Conservation (phyloP, 2,888 invertebrate species). For the Meiosimyza platycephala region DNA sequence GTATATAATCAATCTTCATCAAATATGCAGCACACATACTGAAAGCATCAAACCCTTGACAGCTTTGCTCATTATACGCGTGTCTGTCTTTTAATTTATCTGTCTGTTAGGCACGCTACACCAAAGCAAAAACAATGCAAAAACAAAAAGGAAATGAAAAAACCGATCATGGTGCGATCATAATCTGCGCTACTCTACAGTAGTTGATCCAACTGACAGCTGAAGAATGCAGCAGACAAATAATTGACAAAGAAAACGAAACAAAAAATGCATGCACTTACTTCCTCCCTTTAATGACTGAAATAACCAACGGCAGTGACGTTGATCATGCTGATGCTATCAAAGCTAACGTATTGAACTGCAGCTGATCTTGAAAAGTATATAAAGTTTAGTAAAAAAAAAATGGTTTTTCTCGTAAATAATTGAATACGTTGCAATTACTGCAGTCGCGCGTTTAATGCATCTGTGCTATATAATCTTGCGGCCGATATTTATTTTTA, state of each 20-base stretch:
- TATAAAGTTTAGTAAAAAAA: neutral
- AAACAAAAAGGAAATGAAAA: neutral
- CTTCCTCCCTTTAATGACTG: neutral
- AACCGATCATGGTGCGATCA: constrained; percentile 15
- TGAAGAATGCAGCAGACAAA: constrained; percentile 1
- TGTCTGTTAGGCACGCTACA: no score
- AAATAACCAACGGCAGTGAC: neutral
- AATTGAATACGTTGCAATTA: constrained; percentile 1
- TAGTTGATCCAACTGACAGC: neutral
- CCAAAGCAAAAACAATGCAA: neutral
- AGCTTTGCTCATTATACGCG: neutral
- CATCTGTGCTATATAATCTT: neutral
- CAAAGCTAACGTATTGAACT: constrained; percentile 5
- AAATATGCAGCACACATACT: neutral
- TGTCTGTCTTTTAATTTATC: no score
- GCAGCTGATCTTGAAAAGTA: constrained; percentile 7
- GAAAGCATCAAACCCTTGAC: constrained; percentile 16
- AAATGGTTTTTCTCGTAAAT: neutral
- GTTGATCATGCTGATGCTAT: neutral
- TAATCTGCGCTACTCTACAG: neutral
- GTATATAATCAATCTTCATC: constrained; percentile 20
- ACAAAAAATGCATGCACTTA: no score
- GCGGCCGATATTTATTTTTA: neutral
- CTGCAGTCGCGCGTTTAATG: neutral
- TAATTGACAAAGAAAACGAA: constrained; percentile 3